Evolutionary conservation across 2,797 vertebrate species (phyloP), one percentile per base, ranked within the genome.

Genomic region (Notoglanidium macrostoma): DNA sequence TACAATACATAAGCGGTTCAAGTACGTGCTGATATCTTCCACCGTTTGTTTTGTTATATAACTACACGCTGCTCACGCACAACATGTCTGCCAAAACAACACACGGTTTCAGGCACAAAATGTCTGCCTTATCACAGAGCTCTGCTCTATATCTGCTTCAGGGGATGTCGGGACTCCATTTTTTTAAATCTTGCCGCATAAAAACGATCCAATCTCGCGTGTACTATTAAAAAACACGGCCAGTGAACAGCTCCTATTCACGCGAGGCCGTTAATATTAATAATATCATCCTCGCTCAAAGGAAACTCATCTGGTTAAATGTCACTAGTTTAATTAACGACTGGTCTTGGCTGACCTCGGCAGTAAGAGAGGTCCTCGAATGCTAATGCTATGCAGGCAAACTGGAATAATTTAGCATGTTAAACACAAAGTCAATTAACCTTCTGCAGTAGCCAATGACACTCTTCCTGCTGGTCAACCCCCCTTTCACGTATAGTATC

Each of bases 311-410:
- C 95, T 96, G 95, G 94, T 95, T 96, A 95, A 96, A 96, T 96
- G 96, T 96, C 96, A 96, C 94, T 95, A 94, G 95, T 95, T 96
- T 96, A 96, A 96, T 96, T 96, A 96, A 96, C 95, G 95, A 95
- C 95, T 94, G 95, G 94, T 95, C 95, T 94, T 87, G 88, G 84
- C 86, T 92, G 89, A 90, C 89, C 90, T 90, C 94, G 90, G 92
- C 93, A 94, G 94, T 79, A 78, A 94, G 95, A 95, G 95, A 70
- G 93, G 92, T 91, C 94, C 93, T 91, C 95, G 94, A 95, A 95
- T 94, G 94, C 95, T 95, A 96, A 95, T 92, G 90, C 94, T 94
- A 95, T 95, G 91, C 89, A 91, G 92, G 88, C 92, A 91, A 84
- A 90, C 86, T 85, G 91, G 90, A 91, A 91, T 92, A 92, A 92